phyloP scores from a whole-genome alignment of 1,140 invertebrate genomes.

The Drosophila bipectinata region DNA sequence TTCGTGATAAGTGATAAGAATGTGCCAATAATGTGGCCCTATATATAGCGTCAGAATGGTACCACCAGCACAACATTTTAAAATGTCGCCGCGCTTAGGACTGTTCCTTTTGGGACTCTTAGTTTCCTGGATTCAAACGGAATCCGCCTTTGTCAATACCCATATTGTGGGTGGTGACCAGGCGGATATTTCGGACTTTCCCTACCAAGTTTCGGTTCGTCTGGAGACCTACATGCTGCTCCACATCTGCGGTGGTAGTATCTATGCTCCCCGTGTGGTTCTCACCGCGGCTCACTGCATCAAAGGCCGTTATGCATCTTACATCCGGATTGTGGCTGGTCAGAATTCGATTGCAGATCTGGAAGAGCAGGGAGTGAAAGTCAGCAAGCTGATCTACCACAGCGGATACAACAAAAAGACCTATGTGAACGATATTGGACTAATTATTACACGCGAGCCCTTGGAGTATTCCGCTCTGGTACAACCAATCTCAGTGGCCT shows the following conservation, averaged over 20 bases:
- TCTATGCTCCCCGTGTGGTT: constrained; percentile 85
- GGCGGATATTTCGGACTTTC: constrained; percentile 56
- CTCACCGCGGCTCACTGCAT: constrained; percentile 86
- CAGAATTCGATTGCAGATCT: constrained; percentile 66
- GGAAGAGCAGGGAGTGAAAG: constrained; percentile 64
- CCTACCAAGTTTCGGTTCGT: constrained; percentile 69
- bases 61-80: constrained; percentile 4
- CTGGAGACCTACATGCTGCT: constrained; percentile 70
- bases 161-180: constrained; percentile 62
- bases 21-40: constrained; percentile 1
- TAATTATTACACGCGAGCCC: constrained; percentile 66
- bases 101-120: constrained; percentile 45
- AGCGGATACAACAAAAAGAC: constrained; percentile 64
- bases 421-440: constrained; percentile 76
- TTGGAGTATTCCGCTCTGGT: constrained; percentile 47
- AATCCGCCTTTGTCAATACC: constrained; percentile 45
- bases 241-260: constrained; percentile 67
- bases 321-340: constrained; percentile 63
- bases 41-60: constrained; percentile 33
- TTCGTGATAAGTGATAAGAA: constrained; percentile 27
- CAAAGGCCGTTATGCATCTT: constrained; percentile 71
- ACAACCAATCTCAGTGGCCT: constrained; percentile 66
- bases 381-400: constrained; percentile 64
- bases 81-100: constrained; percentile 50
- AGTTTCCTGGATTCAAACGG: constrained; percentile 12